phyloP scores from a whole-genome alignment of 2,888 invertebrate species.

The Camponotus fellah region DNA sequence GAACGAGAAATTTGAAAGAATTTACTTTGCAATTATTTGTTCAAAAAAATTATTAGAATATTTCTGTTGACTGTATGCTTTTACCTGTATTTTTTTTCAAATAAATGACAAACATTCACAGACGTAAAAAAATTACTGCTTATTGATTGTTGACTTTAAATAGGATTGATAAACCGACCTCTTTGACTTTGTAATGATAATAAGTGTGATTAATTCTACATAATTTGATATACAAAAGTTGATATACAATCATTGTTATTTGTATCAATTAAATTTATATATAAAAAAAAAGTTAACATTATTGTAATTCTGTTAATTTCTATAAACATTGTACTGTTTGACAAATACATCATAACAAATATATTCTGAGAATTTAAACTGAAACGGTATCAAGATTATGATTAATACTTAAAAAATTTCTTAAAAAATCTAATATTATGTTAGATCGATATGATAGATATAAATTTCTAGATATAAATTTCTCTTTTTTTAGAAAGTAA shows the following conservation, averaged over 20 bases:
- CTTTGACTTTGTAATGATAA: neutral
- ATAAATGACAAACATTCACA: neutral
- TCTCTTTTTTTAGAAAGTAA: neutral
- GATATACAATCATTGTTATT: neutral
- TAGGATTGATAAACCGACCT: neutral
- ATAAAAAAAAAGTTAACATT: neutral
- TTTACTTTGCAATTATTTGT: neutral
- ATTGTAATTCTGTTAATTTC: neutral
- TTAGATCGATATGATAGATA: neutral
- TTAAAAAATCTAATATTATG: neutral
- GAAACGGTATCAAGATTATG: neutral
- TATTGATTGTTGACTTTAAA: neutral
- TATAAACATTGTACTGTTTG: neutral
- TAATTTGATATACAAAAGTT: neutral
- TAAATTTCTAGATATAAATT: neutral
- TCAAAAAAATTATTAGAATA: neutral
- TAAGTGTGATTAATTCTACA: neutral
- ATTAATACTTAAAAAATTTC: constrained; percentile 15
- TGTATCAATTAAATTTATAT: neutral
- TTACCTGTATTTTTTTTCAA: neutral
- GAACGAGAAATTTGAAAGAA: neutral
- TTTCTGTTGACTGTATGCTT: neutral
- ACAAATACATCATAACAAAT: neutral
- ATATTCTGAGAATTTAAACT: neutral
- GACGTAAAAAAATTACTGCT: neutral